These are phyloP conservation scores for Gadus chalcogrammus DNA, from an alignment of 2,113 vertebrate genomes.

Conservation along the genomic window DNA sequence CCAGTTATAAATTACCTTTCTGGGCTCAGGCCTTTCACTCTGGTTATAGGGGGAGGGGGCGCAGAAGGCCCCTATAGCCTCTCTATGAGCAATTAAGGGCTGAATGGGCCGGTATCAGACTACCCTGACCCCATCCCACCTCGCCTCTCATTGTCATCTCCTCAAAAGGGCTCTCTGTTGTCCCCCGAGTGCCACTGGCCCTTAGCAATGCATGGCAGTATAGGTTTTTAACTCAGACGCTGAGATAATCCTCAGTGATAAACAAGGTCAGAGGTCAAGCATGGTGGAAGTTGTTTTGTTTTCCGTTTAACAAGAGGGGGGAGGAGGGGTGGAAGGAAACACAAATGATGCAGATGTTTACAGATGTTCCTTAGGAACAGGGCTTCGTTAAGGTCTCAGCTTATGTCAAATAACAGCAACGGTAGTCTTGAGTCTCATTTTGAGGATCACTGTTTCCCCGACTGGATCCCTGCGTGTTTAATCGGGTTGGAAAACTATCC, in stretches of 20 bases:
- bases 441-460: conserved; percentile 6
- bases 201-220: conserved; percentile 13
- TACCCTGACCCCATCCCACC: conserved; percentile 62
- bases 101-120: conserved; percentile 67
- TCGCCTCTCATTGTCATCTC: conserved; percentile 61
- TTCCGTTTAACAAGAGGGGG: not conserved
- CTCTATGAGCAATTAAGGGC: conserved; percentile 66
- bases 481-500: conserved; percentile 12
- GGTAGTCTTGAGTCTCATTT: too few species aligned
- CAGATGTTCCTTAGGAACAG: conserved; percentile 28
- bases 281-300: conserved; percentile 29
- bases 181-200: conserved; percentile 47
- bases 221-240: conserved; percentile 37
- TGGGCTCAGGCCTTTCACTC: conserved; percentile 57
- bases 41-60: conserved; percentile 11
- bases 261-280: conserved; percentile 54
- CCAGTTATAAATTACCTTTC: conserved; percentile 68
- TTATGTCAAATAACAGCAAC: conserved; percentile 2
- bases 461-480: conserved; percentile 37
- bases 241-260: conserved; percentile 25
- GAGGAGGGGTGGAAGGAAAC: not conserved
- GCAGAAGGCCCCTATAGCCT: conserved; percentile 65
- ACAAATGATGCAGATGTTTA: conserved; percentile 33
- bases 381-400: conserved; percentile 1
- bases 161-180: conserved; percentile 55